Evolutionary conservation across 2,797 vertebrate genomes (phyloP), one percentile per base, ranked within the genome.

Genomic region (Amazona finschi): DNA sequence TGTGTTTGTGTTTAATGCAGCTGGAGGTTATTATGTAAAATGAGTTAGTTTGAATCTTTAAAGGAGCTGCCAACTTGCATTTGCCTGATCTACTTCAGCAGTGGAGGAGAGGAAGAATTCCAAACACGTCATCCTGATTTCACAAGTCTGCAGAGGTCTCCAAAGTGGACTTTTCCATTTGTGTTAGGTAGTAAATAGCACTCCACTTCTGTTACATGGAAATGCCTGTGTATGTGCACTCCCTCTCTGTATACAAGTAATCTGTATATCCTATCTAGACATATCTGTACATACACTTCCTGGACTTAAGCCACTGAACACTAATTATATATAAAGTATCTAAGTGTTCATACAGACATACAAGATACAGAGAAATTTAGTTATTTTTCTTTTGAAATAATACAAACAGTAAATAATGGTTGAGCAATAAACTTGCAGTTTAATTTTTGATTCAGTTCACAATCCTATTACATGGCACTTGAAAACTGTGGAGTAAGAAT

Each of bases 101-200:
- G 58, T 90, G 85, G 93, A 97, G 87, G 44, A 85, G 95, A 97
- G 57, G 95, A 96, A 89, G 97, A 94, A 87, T 89, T 96, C 81
- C 71, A 96, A 57, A 70, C 78, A 27, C 13, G 3, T 84, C 94
- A 88, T 66, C 93, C 85, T 75, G 90, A 95, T 87, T 97, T 95
- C 89, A 69, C 91, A 95, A 81, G 95, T 46, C 89, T 93, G 38
- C 75, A 94, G 92, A 90, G 74, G 72, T 92, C 91, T 75, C 89
- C 95, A 71, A 85, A 74, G 72, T 93, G 97, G 94, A 94, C 33
- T 66, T 91, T 64, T 28, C 93, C 91, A 44, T 76, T 77, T 81
- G 86, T 10, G 16, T 28, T 81, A 93, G 57, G 86, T 20, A 39
- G 39, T 12, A 27, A 83, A 60, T 5, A n/a, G 36, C 20, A 0